Percentiles rank a stretch among this genome's conserved stretches.
These are phyloP conservation scores for Cinara cedri DNA, from an alignment of 2,888 invertebrate species.

Conservation along the genomic window DNA sequence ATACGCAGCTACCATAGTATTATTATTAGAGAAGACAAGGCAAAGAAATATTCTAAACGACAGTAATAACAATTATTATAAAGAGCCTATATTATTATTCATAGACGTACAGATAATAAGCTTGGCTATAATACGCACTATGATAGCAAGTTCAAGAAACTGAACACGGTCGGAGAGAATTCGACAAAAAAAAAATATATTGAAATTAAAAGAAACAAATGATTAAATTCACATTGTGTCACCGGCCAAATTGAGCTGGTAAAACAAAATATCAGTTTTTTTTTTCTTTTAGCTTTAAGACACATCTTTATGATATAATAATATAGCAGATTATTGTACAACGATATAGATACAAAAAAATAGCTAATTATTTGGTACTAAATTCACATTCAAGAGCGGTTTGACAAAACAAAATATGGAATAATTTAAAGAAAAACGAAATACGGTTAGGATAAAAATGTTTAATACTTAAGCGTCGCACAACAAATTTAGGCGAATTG, in stretches of 20 bases:
- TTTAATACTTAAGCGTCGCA: no score
- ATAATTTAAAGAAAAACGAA: no score
- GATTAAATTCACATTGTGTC: conserved; percentile 14
- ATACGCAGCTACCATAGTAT: background rate
- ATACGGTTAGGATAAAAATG: no score
- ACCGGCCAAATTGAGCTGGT: background rate
- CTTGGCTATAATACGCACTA: background rate
- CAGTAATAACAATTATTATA: conserved; percentile 17
- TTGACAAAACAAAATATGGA: no score
- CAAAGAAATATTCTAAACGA: conserved; percentile 18
- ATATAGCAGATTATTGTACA: no score
- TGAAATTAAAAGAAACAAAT: conserved; percentile 22
- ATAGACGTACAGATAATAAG: conserved; percentile 11
- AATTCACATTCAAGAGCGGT: no score
- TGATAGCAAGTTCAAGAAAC: conserved; percentile 16
- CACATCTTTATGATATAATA: no score
- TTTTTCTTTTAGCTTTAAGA: no score
- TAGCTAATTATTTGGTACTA: no score
- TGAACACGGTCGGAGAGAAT: background rate
- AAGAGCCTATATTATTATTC: no score
- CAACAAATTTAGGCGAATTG: no score
- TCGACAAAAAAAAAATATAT: background rate
- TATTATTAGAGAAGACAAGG: background rate
- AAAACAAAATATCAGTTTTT: background rate
- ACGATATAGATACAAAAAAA: no score